Percentiles rank a stretch among this genome's conserved stretches.
Evolutionary conservation across 2,113 vertebrate genomes (phyloP).

Genomic region (Rhineura floridana): DNA sequence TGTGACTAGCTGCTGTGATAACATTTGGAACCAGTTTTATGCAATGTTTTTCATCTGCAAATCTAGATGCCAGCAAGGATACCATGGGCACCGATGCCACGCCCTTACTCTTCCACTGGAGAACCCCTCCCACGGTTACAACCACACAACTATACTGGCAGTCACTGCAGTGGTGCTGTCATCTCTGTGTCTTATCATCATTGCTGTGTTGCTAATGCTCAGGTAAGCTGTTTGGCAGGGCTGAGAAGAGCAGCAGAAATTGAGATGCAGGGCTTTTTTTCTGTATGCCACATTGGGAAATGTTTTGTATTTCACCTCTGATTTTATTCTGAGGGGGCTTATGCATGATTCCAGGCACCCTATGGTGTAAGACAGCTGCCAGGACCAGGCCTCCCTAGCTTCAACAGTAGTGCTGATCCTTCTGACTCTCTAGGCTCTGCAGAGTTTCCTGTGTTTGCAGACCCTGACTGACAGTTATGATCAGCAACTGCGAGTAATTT

Average conservation of each 20-base stretch:
- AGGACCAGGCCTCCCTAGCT: background rate
- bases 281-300: background rate
- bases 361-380: background rate
- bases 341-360: background rate
- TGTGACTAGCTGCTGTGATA: background rate
- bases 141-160: conserved; percentile 89
- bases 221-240: conserved; percentile 76
- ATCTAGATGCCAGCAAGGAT: conserved; percentile 82
- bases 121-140: conserved; percentile 80
- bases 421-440: background rate
- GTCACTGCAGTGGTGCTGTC: conserved; percentile 93
- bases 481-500: background rate
- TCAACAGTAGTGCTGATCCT: background rate
- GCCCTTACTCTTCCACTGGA: conserved; percentile 83
- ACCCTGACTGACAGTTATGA: background rate
- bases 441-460: background rate
- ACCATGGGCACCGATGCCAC: conserved; percentile 89
- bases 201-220: conserved; percentile 88
- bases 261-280: background rate
- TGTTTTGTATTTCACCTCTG: background rate
- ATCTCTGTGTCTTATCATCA: conserved; percentile 90
- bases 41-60: background rate
- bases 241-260: background rate
- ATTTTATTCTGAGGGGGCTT: background rate
- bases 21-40: background rate